A percentile compares a stretch with the other conserved stretches of the same genome.
Evolutionary conservation across 2,113 vertebrate genomes (phyloP).

Genomic region (Oxygymnocypris stewartii): DNA sequence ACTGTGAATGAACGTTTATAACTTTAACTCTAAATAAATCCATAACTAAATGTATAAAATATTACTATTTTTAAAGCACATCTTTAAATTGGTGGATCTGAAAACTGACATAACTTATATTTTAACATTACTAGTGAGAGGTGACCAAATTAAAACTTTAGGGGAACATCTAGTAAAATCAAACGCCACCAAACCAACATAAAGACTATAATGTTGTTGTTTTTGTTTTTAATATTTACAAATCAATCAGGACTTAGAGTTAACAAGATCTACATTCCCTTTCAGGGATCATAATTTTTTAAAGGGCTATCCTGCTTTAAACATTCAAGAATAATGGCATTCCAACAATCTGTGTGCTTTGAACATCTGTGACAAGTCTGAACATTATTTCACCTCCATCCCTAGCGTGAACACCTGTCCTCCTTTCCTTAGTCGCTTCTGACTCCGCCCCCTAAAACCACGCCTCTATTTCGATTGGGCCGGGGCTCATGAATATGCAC

Average conservation of each 20-base stretch:
- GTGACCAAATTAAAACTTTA: not conserved
- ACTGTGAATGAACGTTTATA: not conserved
- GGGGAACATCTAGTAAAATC: not conserved
- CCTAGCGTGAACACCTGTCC: constrained; percentile 73
- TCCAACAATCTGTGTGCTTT: constrained; percentile 22
- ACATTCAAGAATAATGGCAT: not conserved
- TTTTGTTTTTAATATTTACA: not conserved
- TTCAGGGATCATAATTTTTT: not conserved
- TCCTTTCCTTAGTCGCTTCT: constrained; percentile 52
- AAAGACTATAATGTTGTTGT: not conserved
- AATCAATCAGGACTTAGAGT: not conserved
- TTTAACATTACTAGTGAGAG: not conserved
- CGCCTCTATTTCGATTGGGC: constrained; percentile 65
- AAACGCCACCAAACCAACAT: not conserved
- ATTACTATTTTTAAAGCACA: not conserved
- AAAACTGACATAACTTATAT: not conserved
- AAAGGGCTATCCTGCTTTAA: not conserved
- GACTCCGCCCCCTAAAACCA: constrained; percentile 53
- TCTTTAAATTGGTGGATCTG: not conserved
- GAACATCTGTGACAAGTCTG: constrained; percentile 40
- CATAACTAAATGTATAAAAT: not conserved
- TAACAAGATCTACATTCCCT: not conserved
- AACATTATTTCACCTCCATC: constrained; percentile 43
- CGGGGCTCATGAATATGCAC: constrained; percentile 64
- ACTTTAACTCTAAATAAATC: not conserved